Evolutionary conservation across 2,113 vertebrate species (phyloP), one percentile per base, ranked within the genome.

Genomic region (Oreochromis tanganicae): DNA sequence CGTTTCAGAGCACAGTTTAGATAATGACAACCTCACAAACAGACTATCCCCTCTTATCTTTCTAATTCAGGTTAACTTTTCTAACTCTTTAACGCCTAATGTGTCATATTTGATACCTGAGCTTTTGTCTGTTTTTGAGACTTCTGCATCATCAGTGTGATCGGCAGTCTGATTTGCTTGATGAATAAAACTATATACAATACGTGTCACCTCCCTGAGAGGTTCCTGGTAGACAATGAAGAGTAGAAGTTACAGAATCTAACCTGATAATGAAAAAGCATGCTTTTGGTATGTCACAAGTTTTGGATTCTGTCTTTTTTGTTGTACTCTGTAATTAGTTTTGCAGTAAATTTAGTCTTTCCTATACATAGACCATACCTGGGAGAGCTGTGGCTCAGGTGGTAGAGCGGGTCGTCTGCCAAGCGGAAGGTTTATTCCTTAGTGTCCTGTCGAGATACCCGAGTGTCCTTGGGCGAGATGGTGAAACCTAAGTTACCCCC

Each of bases 381-480:
- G 61, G 59, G 59, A 7, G 9, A 66, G 61, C 9, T 66, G 32
- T 0, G 9, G 61, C 1, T 36, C 32, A 66, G 17, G 17, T 66
- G 61, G 61, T 0, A 66, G 10, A 66, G 61, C 6, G 3, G 32
- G 32, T 56, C 7, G 21, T 24, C 21, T 56, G 24, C 54, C 7
- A 24, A 24, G 54, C 6, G 1, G 6, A 56, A 24, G 54, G 54
- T 66, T 38, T 17, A 66, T 66, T 66, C 34, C 61, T 17, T 4
- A 24, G 54, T 24, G 21, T 32, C 0, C 32, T 66, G 10, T 66
- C 17, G 32, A n/a, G 61, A 2, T 68, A 24, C 36, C 63, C 0
- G 36, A 43, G 36, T 71, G 0, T 71, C 63, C 7, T 0, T 68
- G 34, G 63, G 36, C 0, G 2, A 43, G 63, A 14, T 14, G n/a